Conservation (phyloP, 2,888 invertebrate species). For the Galeruca laticollis region DNA sequence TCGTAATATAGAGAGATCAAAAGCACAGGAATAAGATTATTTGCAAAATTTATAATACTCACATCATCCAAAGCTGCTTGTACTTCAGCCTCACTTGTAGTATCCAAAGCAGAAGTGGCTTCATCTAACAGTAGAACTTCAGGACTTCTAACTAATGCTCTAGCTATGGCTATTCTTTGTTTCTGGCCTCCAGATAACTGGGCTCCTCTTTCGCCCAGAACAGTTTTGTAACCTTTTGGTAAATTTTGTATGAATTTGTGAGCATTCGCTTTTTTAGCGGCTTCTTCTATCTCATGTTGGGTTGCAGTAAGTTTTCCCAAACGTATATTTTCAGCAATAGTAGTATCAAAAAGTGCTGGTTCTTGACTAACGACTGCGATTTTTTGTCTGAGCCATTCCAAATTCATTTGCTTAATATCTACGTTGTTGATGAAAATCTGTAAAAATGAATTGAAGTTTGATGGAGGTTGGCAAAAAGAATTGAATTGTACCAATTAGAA, state of each 20-base stretch:
- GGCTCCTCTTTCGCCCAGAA: slow-evolving; percentile 76
- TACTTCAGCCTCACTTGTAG: slow-evolving; percentile 86
- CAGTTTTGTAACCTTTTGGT: slow-evolving; percentile 71
- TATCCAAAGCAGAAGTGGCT: slow-evolving; percentile 91
- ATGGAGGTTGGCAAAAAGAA: too few species aligned
- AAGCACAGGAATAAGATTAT: too few species aligned
- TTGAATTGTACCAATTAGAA: too few species aligned
- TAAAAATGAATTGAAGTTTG: too few species aligned
- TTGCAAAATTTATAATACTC: too few species aligned
- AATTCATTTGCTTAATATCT: too few species aligned
- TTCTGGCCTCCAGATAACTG: slow-evolving; percentile 91
- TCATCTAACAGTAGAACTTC: slow-evolving; percentile 85
- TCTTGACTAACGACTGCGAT: slow-evolving; percentile 92
- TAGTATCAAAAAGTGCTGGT: slow-evolving; percentile 85
- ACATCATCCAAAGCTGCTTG: slow-evolving; percentile 85
- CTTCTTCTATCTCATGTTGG: slow-evolving; percentile 75
- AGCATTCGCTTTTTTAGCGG: slow-evolving; percentile 82
- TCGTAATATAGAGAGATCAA: too few species aligned
- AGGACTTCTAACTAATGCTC: slow-evolving; percentile 85
- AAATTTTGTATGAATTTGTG: slow-evolving; percentile 81
- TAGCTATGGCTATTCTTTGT: slow-evolving; percentile 90
- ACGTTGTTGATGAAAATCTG: too few species aligned
- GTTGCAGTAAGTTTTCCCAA: slow-evolving; percentile 78
- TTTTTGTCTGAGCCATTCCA: slow-evolving; percentile 80
- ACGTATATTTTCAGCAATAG: slow-evolving; percentile 79